A percentile compares a stretch with the other conserved stretches of the same genome.
Evolutionary conservation across 2,888 invertebrate genomes (phyloP).

Genomic region (Spisula subtruncata): DNA sequence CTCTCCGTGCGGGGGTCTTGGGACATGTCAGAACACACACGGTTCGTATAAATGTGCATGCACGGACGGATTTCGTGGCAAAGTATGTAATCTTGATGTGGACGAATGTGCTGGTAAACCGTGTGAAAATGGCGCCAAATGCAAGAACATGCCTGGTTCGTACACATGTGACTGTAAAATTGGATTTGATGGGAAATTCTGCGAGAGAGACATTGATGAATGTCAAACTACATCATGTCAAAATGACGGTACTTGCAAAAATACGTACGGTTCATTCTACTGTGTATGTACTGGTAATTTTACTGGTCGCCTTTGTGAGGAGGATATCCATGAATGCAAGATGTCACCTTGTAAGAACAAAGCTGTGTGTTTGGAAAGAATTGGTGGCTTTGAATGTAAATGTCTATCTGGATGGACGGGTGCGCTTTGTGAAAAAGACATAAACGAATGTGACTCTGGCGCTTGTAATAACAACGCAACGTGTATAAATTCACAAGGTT

Average conservation of each 20-base stretch:
- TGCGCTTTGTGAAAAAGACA: slow-evolving; percentile 31
- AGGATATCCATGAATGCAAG: slow-evolving; percentile 41
- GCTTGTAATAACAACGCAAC: slow-evolving; percentile 46
- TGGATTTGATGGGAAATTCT: slow-evolving; percentile 49
- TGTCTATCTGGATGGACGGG: slow-evolving; percentile 70
- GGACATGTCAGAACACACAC: slow-evolving; percentile 53
- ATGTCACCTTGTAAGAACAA: slow-evolving; percentile 33
- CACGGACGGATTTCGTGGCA: slow-evolving; percentile 51
- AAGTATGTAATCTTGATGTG: slow-evolving; percentile 59
- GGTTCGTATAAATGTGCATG: slow-evolving; percentile 67
- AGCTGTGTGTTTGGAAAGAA: slow-evolving; percentile 66
- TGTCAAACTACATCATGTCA: slow-evolving; percentile 48
- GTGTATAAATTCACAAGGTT: slow-evolving; percentile 41
- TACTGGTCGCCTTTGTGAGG: slow-evolving; percentile 38
- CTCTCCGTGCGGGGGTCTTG: slow-evolving; percentile 48
- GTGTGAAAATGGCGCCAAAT: slow-evolving; percentile 44
- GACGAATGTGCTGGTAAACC: slow-evolving; percentile 59
- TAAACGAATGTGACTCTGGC: slow-evolving; percentile 32
- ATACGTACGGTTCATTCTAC: slow-evolving; percentile 40
- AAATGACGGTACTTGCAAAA: slow-evolving; percentile 45
- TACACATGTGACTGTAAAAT: slow-evolving; percentile 46
- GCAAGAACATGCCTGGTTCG: slow-evolving; percentile 48
- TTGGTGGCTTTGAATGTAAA: slow-evolving; percentile 68
- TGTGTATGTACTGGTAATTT: slow-evolving; percentile 40
- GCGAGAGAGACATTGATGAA: slow-evolving; percentile 53